Conservation (phyloP, 2,888 invertebrate species). For the Mythimna loreyi region DNA sequence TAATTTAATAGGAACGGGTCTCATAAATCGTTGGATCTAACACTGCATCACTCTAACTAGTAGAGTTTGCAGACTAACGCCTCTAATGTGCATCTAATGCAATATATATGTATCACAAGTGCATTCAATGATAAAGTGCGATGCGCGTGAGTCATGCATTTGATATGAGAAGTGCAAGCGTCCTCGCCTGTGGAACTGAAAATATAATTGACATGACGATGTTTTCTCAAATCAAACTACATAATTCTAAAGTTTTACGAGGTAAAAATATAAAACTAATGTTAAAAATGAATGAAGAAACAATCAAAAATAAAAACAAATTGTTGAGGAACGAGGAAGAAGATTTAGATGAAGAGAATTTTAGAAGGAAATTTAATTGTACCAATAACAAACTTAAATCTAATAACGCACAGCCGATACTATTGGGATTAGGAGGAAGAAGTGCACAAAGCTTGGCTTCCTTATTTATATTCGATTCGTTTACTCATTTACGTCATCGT, state of each 20-base stretch:
- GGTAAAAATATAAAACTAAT: no score
- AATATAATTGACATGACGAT: constrained; percentile 10
- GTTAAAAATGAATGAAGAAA: no score
- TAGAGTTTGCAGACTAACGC: neutral
- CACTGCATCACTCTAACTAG: neutral
- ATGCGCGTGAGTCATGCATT: constrained; percentile 20
- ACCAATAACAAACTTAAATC: neutral
- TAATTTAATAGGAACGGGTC: neutral
- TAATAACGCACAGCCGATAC: no score
- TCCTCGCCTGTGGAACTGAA: constrained; percentile 6
- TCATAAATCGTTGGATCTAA: neutral
- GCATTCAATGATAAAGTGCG: constrained; percentile 20
- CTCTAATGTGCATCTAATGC: constrained; percentile 10
- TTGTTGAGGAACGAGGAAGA: constrained; percentile 18
- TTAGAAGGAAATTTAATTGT: neutral
- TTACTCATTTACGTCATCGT: no score
- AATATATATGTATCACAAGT: constrained; percentile 30
- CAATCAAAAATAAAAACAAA: neutral
- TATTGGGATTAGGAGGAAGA: no score
- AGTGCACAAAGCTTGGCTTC: no score
- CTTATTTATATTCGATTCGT: no score
- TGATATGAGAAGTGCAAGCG: constrained; percentile 15
- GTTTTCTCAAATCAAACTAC: neutral
- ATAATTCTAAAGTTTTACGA: no score
- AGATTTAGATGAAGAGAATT: neutral